Base-by-base conservation (phyloP, 1,140 invertebrate genomes). In the Drosophila teissieri region DNA sequence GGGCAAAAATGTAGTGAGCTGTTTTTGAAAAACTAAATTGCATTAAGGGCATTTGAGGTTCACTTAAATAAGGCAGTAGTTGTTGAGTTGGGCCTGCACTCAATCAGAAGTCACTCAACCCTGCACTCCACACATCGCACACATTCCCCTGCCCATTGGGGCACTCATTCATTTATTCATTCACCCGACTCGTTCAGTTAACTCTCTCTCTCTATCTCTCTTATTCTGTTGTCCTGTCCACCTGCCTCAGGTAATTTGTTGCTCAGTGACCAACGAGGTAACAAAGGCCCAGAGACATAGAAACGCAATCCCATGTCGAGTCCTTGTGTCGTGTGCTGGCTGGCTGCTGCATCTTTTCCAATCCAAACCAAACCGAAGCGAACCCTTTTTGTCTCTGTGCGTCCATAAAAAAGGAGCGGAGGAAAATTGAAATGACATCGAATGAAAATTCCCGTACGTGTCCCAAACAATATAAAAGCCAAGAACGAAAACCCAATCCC, bases 401-500 rank as follows among this genome's bases (percentile, higher is more conserved):
- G 79, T 88, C 82, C 67, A 88, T 82, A 88, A 88, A 86, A 86
- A 78, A 58, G 6, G 58, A 51, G 61, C 68, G 73, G 60, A 83
- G 84, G 64, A 88, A 89, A 88, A 88, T 88, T 88, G 84, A 88
- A 88, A 88, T 78, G 84, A 80, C 84, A 88, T 89, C 72, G 82
- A 88, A 88, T 88, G 84, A 88, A 88, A 88, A 89, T 89, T 84
- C 83, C 84, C 85, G 58, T 83, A 86, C 83, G 83, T 88, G 83
- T 73, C 58, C 65, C 73, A 76, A 65, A 86, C 83, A 86, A 86
- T 85, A 85, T 85, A 85, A 70, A 64, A 68, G 64, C 64, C 61
- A 68, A 68, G 64, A 68, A 60, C 64, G 34, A 68, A 68, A 65
- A 40, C 60, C 64, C 58, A 51, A 44, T n/a, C 55, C 55, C 56